These are phyloP conservation scores for Drosophila testacea DNA, from an alignment of 2,888 invertebrate genomes.

Conservation along the genomic window DNA sequence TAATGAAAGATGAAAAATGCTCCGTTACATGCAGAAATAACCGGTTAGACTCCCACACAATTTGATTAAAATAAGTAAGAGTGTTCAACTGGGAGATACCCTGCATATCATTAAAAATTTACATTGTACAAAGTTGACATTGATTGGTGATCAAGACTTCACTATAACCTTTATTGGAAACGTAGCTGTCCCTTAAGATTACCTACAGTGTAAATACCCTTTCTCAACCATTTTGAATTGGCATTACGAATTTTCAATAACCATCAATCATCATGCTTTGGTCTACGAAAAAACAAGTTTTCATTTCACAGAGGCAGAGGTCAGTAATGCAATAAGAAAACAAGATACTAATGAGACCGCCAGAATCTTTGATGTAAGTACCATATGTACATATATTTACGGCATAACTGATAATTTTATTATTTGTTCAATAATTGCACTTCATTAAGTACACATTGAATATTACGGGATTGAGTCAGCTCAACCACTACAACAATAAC, in stretches of 20 bases:
- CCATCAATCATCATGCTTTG: neutral
- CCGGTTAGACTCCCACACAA: conserved; percentile 47
- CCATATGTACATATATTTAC: too few species aligned
- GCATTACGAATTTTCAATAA: neutral
- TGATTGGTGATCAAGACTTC: neutral
- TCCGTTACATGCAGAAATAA: conserved; percentile 18
- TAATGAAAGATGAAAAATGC: neutral
- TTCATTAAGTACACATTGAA: conserved; percentile 53
- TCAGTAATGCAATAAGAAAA: conserved; percentile 38
- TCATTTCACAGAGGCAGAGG: conserved; percentile 48
- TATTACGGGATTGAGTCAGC: conserved; percentile 40
- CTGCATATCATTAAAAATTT: neutral
- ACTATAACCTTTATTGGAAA: too few species aligned
- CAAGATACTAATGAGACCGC: conserved; percentile 48
- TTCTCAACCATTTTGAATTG: neutral
- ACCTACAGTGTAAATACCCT: conserved; percentile 23
- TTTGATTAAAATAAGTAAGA: conserved; percentile 7
- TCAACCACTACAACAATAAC: neutral
- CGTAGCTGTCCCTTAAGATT: conserved; percentile 12
- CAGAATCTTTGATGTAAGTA: conserved; percentile 28
- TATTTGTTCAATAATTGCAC: conserved; percentile 42
- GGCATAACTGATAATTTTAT: conserved; percentile 28
- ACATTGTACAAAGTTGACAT: too few species aligned
- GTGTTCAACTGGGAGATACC: neutral
- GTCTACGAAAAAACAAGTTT: conserved; percentile 50